These are phyloP conservation scores for Hemibagrus wyckioides DNA, from an alignment of 2,113 vertebrate genomes.

Conservation along the genomic window DNA sequence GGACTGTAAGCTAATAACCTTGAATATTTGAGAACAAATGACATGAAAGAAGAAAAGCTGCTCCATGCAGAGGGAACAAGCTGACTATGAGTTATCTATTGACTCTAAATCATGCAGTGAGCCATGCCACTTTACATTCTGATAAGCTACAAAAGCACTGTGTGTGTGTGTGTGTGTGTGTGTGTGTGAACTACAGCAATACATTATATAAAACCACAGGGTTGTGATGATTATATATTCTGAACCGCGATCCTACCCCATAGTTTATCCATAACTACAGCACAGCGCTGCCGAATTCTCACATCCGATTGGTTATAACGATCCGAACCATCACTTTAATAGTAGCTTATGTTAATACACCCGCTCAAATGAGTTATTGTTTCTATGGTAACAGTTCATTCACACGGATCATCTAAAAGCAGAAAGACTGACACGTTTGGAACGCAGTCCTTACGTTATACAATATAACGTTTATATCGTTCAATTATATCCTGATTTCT, in stretches of 20 bases:
- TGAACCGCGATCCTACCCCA: slow-evolving; percentile 28
- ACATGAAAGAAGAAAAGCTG: slow-evolving; percentile 20
- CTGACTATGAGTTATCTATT: neutral
- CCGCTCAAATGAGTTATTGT: neutral
- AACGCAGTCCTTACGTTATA: too few species aligned
- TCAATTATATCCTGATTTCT: too few species aligned
- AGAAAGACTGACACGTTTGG: too few species aligned
- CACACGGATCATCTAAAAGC: neutral
- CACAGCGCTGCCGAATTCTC: neutral
- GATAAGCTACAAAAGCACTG: slow-evolving; percentile 28
- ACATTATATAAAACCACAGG: slow-evolving; percentile 36
- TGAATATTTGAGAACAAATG: slow-evolving; percentile 28
- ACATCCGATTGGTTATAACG: neutral
- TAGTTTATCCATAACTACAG: slow-evolving; percentile 26
- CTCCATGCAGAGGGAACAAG: neutral
- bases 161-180: neutral
- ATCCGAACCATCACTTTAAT: neutral
- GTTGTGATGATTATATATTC: slow-evolving; percentile 3
- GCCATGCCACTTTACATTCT: slow-evolving; percentile 16
- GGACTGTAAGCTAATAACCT: slow-evolving; percentile 34
- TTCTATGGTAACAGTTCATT: neutral
- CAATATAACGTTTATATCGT: too few species aligned
- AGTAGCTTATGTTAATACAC: neutral
- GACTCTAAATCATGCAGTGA: slow-evolving; percentile 8
- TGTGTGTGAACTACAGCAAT: slow-evolving; percentile 7